Conservation (phyloP, 2,113 vertebrate species). For the Zosterops borbonicus region DNA sequence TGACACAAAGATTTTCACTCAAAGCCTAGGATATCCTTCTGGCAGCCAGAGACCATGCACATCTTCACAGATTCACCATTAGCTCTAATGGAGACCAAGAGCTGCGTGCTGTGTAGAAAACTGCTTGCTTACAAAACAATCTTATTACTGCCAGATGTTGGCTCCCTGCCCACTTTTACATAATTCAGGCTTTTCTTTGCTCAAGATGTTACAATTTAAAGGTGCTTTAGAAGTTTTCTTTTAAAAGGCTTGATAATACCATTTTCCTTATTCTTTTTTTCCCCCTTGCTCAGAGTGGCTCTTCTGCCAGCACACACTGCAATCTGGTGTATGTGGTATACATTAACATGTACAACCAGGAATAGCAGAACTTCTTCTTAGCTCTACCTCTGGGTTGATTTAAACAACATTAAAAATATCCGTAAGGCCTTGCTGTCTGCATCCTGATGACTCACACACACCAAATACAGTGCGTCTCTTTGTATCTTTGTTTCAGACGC, state of each 20-base stretch:
- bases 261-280: neutral
- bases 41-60: slow-evolving; percentile 59
- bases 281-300: neutral
- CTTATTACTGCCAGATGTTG: slow-evolving; percentile 79
- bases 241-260: slow-evolving; percentile 55
- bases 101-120: slow-evolving; percentile 63
- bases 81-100: slow-evolving; percentile 38
- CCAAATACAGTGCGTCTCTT: neutral
- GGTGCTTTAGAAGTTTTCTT: slow-evolving; percentile 71
- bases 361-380: neutral
- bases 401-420: slow-evolving; percentile 35
- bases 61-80: slow-evolving; percentile 51
- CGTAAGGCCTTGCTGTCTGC: neutral
- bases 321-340: neutral
- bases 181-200: slow-evolving; percentile 69
- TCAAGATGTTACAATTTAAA: slow-evolving; percentile 76
- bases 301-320: neutral
- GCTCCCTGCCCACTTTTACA: slow-evolving; percentile 68
- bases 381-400: neutral
- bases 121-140: slow-evolving; percentile 75
- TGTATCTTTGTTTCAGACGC: neutral
- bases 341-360: neutral
- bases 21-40: slow-evolving; percentile 54
- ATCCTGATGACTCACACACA: neutral
- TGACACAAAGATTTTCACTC: slow-evolving; percentile 56